Evolutionary conservation across 2,888 invertebrate species (phyloP), one percentile per base, ranked within the genome.

Genomic region (Lycia hirtaria): DNA sequence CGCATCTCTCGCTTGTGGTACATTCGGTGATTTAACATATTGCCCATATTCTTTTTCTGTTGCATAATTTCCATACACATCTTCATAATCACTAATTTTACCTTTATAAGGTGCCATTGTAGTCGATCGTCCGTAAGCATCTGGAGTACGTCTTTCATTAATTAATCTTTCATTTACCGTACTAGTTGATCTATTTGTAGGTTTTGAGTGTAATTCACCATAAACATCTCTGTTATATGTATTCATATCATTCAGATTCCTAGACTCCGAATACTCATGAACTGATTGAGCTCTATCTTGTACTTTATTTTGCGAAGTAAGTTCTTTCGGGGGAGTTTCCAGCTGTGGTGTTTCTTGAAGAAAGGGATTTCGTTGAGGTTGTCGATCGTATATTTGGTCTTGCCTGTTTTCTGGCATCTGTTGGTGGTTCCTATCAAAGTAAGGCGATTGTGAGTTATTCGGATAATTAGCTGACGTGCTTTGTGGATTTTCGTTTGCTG

Each of bases 71-170:
- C 92, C 67, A 76, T 93, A 96, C 15, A 97, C 94, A 71, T 97
- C 97, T 87, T 97, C 96, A 74, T 97, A 97, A 76, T 97, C 96
- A 0, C 93, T 93, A 28, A 90, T 85, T 71, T 85, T 87, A 33
- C 81, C 84, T 65, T 86, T 89, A 52, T 90, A 86, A 7, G 85
- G 78, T 9, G 80, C 88, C 81, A 91, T 93, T 66, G 86, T 80
- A 33, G 84, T 85, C 30, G 95, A 94, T 62, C 96, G 89, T 0
- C 96, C 96, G 74, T 97, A 97, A 9, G 96, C 96, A 74, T 97
- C 97, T 0, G 97, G 97, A 0, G 97, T 97, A 65, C 97, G 93
- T 67, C 97, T 93, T 77, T 97, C 97, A 19, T 92, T 82, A 30
- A 85, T 45, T 32, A 91, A 71, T 47, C 89, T 76, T 63, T 92